A percentile compares a stretch with the other conserved stretches of the same genome.
Conservation (phyloP, 2,113 vertebrate species). For the Dinomys branickii region DNA sequence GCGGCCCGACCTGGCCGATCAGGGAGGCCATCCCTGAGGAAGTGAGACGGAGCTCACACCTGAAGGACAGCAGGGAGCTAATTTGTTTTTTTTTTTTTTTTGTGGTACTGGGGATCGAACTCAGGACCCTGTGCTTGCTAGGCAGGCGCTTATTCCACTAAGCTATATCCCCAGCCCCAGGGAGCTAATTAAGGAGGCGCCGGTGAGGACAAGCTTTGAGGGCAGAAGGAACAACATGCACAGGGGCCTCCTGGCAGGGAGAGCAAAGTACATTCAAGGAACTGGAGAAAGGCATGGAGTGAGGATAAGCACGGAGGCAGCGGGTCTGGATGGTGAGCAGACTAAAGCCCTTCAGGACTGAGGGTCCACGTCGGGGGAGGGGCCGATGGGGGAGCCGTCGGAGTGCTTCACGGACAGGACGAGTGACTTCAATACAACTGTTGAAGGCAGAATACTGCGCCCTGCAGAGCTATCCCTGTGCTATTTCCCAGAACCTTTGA, state of each 20-base stretch:
- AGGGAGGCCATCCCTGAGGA: background rate
- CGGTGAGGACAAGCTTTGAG: background rate
- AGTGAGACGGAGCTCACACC: background rate
- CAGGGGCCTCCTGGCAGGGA: background rate
- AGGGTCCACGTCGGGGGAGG: background rate
- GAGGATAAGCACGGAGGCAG: background rate
- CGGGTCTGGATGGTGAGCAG: background rate
- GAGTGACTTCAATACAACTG: background rate
- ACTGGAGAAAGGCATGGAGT: background rate
- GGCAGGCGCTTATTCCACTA: too few relatives aligned
- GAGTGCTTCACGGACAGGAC: background rate
- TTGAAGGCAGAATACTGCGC: background rate
- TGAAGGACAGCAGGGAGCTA: background rate
- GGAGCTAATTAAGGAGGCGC: background rate
- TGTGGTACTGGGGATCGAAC: too few relatives aligned
- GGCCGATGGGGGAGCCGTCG: background rate
- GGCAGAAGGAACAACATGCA: background rate
- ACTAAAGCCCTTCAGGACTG: background rate
- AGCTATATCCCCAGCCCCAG: too few relatives aligned
- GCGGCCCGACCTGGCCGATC: background rate
- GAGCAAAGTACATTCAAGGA: background rate
- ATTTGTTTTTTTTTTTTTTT: too few relatives aligned
- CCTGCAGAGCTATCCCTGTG: background rate
- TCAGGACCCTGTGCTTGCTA: too few relatives aligned
- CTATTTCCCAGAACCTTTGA: background rate